A percentile compares a stretch with the other conserved stretches of the same genome.
Evolutionary conservation across 2,113 vertebrate species (phyloP).

Genomic region (Strigops habroptila): DNA sequence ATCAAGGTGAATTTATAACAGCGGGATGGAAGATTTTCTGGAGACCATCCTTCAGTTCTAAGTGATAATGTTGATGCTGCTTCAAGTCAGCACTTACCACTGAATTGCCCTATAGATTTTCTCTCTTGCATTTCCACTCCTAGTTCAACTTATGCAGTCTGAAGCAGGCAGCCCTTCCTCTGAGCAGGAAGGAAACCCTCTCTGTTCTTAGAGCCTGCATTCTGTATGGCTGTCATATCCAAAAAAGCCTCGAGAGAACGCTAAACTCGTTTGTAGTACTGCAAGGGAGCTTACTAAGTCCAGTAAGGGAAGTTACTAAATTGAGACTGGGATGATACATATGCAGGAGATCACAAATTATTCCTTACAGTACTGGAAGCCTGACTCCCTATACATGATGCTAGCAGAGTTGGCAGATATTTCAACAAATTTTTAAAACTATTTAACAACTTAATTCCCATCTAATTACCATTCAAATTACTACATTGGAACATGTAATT

Average conservation of each 20-base stretch:
- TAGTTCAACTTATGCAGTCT: background rate
- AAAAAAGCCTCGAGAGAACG: background rate
- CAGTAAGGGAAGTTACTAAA: background rate
- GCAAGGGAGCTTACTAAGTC: background rate
- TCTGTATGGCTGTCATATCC: background rate
- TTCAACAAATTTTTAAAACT: background rate
- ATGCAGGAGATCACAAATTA: background rate
- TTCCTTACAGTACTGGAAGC: background rate
- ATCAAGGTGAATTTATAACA: conserved; percentile 68
- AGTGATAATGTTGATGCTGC: background rate
- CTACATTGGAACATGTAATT: accelerated
- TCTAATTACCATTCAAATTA: background rate
- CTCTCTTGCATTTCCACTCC: background rate
- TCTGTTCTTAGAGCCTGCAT: background rate
- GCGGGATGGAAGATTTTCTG: conserved; percentile 58
- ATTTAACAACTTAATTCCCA: background rate
- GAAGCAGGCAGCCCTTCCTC: background rate
- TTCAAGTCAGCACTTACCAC: background rate
- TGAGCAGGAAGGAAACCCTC: background rate
- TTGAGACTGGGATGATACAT: background rate
- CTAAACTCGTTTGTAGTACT: background rate
- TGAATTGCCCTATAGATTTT: background rate
- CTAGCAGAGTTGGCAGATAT: background rate
- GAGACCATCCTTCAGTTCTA: conserved; percentile 6
- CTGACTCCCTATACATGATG: background rate